These are phyloP conservation scores for Vespertilio murinus DNA, from an alignment of 2,797 vertebrate genomes.

Conservation along the genomic window DNA sequence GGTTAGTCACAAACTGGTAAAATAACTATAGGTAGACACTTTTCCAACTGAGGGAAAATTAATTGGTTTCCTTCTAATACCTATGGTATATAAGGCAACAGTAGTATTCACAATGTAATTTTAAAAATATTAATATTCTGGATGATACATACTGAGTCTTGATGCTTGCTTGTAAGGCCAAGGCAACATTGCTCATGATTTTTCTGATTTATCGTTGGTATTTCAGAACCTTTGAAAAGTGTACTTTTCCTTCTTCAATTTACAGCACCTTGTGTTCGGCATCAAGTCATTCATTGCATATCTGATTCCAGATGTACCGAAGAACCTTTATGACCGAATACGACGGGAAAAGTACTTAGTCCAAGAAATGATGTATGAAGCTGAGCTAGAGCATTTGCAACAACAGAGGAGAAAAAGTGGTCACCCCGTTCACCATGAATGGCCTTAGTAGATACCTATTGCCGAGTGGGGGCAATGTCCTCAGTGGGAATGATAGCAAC, in stretches of 20 bases:
- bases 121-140: background rate
- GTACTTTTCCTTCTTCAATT: slow-evolving; percentile 64
- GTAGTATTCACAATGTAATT: background rate
- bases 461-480: background rate
- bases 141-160: background rate
- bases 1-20: slow-evolving; percentile 85
- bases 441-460: slow-evolving; percentile 90
- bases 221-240: slow-evolving; percentile 47
- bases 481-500: background rate
- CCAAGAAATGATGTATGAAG: slow-evolving; percentile 99
- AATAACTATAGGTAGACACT: background rate
- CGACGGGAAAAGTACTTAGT: slow-evolving; percentile 98
- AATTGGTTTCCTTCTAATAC: background rate
- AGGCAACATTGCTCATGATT: background rate
- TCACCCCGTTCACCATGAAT: slow-evolving; percentile 97
- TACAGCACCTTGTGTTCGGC: slow-evolving; percentile 97
- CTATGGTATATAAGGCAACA: background rate
- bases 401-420: slow-evolving; percentile 96
- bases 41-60: background rate
- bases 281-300: slow-evolving; percentile 99
- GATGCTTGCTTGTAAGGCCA: background rate
- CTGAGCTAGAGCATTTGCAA: slow-evolving; percentile 97
- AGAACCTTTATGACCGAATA: slow-evolving; percentile 97
- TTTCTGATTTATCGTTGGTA: background rate
- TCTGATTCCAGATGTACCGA: slow-evolving; percentile 98